phyloP scores from a whole-genome alignment of 1,140 invertebrate genomes.

The Cotesia chilonis region DNA sequence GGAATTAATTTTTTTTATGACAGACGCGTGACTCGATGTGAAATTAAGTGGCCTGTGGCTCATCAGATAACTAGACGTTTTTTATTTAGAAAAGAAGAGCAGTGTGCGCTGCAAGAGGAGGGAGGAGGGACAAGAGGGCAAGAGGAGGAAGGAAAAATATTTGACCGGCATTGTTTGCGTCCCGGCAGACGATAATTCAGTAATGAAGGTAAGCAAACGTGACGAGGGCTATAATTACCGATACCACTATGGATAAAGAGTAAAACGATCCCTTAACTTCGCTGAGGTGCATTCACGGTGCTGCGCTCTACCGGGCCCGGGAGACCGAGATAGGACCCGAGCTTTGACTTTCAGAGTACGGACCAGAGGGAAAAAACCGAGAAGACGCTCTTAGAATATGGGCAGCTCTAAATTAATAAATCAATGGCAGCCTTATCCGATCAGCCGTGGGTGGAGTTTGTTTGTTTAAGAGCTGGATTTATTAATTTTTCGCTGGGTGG shows the following conservation, averaged over 20 bases:
- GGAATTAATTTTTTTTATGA: too few species aligned
- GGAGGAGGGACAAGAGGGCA: not conserved
- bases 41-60: not conserved
- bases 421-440: conserved; percentile 63
- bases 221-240: conserved; percentile 65
- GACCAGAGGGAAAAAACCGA: conserved; percentile 16
- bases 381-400: conserved; percentile 44
- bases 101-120: not conserved
- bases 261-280: conserved; percentile 58
- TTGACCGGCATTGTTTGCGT: conserved; percentile 60
- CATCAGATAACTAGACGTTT: conserved; percentile 1
- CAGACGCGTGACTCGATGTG: too few species aligned
- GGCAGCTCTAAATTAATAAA: conserved; percentile 67
- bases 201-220: conserved; percentile 65
- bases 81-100: not conserved
- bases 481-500: conserved; percentile 65
- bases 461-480: conserved; percentile 66
- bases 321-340: not conserved
- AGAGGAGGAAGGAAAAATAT: conserved; percentile 41
- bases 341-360: not conserved
- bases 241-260: conserved; percentile 63
- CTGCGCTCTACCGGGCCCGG: conserved; percentile 30
- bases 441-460: conserved; percentile 64
- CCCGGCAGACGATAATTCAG: conserved; percentile 64
- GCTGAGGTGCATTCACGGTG: not conserved